Conservation (phyloP, 2,113 vertebrate species). For the Zapus hudsonius region DNA sequence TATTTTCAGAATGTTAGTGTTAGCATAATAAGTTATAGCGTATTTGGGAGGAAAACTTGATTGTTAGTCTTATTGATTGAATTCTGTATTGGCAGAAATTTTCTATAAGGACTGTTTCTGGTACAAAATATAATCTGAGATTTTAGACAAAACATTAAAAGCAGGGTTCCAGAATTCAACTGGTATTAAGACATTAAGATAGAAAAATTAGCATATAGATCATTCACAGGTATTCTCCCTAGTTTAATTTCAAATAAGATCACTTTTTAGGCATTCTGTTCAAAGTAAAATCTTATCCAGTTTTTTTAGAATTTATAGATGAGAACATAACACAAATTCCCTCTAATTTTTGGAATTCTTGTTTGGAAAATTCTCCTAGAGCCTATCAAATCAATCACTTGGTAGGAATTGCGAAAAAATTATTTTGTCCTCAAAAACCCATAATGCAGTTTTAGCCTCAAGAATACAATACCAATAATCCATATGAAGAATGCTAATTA, state of each 20-base stretch:
- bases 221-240: not conserved
- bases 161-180: too few relatives aligned
- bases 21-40: too few relatives aligned
- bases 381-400: not conserved
- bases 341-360: not conserved
- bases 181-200: too few relatives aligned
- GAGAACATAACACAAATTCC: not conserved
- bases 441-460: not conserved
- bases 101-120: too few relatives aligned
- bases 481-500: too few relatives aligned
- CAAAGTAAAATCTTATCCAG: conserved; percentile 35
- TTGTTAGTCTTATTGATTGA: too few relatives aligned
- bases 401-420: not conserved
- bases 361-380: not conserved
- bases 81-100: too few relatives aligned
- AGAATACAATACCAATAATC: not conserved
- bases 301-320: not conserved
- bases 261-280: not conserved
- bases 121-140: too few relatives aligned
- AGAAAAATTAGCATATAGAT: too few relatives aligned
- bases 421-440: not conserved
- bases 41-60: too few relatives aligned
- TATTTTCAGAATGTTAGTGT: too few relatives aligned
- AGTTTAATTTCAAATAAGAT: conserved; percentile 25
- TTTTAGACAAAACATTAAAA: too few relatives aligned